Evolutionary conservation across 2,888 invertebrate genomes (phyloP), one percentile per base, ranked within the genome.

Genomic region (Schizotus pectinicornis): DNA sequence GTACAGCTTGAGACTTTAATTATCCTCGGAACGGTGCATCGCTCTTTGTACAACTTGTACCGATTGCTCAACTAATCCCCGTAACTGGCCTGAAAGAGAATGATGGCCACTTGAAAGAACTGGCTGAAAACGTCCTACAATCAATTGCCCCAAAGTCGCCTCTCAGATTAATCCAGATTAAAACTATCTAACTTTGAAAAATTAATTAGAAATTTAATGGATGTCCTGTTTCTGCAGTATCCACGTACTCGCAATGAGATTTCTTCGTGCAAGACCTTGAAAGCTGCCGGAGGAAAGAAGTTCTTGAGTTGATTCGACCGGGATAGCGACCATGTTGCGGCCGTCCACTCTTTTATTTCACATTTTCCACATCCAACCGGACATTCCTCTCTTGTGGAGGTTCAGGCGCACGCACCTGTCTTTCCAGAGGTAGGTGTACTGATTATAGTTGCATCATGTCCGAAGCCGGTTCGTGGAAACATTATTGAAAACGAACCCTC

Each of bases 371-470:
- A 22, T 46, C 7, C 46, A 14, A 35, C 35, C 13, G 33, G 38
- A 37, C 50, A 50, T 50, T 50, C 34, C 39, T 50, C 41, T 39
- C 38, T 49, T 39, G 41, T 50, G 13, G 37, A 48, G 35, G 49
- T 49, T 49, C 32, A 34, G 39, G 41, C 32, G 45, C 45, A 9
- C 33, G 50, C 50, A 41, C 35, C 46, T 36, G 46, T 35, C 35
- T 46, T 12, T 14, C 12, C 22, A 14, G 22, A 9, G 41, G 7
- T 12, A 41, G 5, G 7, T 12, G 14, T 7, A 35, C 22, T 11
- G 14, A 36, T 46, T 34, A 31, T 39, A 9, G 49, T 22, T 14
- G 34, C 22, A 36, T 38, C 33, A 12, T 7, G 7, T 22, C 5
- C 5, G 22, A 2, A 22, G 5, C 22, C 22, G 5, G 22, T 5